Evolutionary conservation across 2,113 vertebrate species (phyloP).

Genomic region (Campylorhamphus procurvoides): DNA sequence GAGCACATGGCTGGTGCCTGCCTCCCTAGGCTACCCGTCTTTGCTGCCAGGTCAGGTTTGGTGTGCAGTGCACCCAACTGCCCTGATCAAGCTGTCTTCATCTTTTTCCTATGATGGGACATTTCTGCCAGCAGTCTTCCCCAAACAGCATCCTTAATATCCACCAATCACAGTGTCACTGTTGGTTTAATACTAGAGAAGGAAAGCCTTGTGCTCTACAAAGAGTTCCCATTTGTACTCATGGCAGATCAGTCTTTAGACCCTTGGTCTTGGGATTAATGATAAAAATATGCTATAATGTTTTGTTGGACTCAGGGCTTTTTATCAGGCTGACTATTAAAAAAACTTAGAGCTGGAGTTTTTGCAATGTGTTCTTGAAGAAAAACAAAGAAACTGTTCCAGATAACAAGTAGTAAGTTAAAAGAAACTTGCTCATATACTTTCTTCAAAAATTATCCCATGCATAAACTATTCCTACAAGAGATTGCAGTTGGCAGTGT

Average conservation of each 20-base stretch:
- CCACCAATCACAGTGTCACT: accelerated
- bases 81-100: not conserved
- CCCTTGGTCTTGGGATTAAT: not conserved
- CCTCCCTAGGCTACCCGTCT: not conserved
- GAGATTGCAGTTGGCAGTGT: not conserved
- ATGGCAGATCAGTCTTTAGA: not conserved
- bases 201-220: not conserved
- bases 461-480: not conserved
- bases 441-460: not conserved
- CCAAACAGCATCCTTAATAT: not conserved
- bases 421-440: not conserved
- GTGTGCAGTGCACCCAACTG: not conserved
- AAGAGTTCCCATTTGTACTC: not conserved
- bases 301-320: not conserved
- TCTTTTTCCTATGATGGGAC: not conserved
- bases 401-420: not conserved
- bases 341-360: not conserved
- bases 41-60: not conserved
- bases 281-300: not conserved
- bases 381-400: not conserved
- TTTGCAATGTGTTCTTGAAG: not conserved
- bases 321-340: not conserved
- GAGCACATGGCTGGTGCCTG: accelerated
- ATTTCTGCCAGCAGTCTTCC: not conserved
- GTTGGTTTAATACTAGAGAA: not conserved